phyloP scores from a whole-genome alignment of 2,888 invertebrate species.

The Horisme vitalbata region DNA sequence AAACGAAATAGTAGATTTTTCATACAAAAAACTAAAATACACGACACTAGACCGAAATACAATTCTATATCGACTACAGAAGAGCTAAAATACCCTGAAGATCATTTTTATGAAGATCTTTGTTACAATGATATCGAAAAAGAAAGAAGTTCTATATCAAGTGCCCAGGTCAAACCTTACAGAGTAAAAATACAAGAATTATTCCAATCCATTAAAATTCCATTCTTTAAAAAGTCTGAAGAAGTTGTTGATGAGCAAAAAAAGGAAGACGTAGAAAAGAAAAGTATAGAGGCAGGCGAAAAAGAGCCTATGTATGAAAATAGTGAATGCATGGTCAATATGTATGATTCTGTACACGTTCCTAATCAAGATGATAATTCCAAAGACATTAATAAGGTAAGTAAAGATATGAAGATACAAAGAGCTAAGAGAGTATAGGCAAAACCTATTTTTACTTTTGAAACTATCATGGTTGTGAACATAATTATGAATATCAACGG shows the following conservation, averaged over 20 bases:
- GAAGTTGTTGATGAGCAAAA: conserved; percentile 38
- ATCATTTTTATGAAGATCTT: conserved; percentile 74
- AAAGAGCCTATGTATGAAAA: conserved; percentile 61
- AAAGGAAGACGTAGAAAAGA: conserved; percentile 20
- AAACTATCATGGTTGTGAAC: too few relatives aligned
- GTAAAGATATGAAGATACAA: too few relatives aligned
- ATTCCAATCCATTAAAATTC: conserved; percentile 67
- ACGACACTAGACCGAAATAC: conserved; percentile 59
- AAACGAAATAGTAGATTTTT: conserved; percentile 60
- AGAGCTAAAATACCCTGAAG: conserved; percentile 57
- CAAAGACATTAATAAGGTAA: conserved; percentile 23
- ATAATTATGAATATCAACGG: too few relatives aligned
- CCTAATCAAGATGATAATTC: conserved; percentile 14
- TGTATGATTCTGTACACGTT: conserved; percentile 72
- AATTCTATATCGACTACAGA: conserved; percentile 60
- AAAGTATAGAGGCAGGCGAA: conserved; percentile 32
- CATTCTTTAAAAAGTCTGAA: conserved; percentile 62
- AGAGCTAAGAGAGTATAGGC: too few relatives aligned
- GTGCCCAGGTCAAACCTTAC: conserved; percentile 53
- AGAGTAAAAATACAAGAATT: conserved; percentile 69
- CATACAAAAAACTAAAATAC: conserved; percentile 52
- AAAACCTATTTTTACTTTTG: too few relatives aligned
- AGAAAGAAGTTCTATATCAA: conserved; percentile 26
- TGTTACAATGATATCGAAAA: conserved; percentile 62
- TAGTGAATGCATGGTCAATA: conserved; percentile 53